These are phyloP conservation scores for Urocitellus parryii DNA, from an alignment of 2,113 vertebrate genomes.

Conservation along the genomic window DNA sequence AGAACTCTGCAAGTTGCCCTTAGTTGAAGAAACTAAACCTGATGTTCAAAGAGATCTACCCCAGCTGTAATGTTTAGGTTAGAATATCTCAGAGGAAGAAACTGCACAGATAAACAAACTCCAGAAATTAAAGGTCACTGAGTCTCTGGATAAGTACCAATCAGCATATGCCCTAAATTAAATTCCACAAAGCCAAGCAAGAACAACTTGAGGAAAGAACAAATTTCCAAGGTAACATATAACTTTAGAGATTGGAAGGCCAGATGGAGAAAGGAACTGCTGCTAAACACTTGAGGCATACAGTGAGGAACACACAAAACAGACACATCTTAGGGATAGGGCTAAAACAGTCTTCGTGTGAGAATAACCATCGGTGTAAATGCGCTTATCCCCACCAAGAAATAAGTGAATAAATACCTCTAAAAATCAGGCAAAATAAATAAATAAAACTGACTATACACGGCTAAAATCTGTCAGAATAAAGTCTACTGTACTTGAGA, in stretches of 20 bases:
- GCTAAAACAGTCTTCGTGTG: background rate
- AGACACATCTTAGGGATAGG: fast-evolving
- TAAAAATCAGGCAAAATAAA: background rate
- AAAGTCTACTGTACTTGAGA: background rate
- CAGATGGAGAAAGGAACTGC: background rate
- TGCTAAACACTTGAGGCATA: background rate
- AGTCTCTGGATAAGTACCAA: background rate
- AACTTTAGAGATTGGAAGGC: background rate
- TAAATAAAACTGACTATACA: background rate
- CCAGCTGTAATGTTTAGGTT: background rate
- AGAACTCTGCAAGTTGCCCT: no score
- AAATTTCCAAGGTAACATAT: fast-evolving
- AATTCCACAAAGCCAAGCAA: background rate
- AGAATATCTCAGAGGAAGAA: background rate
- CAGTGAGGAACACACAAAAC: background rate
- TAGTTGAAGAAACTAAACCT: background rate
- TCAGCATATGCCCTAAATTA: background rate
- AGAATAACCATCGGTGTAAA: background rate
- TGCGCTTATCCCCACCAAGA: background rate
- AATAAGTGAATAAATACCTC: background rate
- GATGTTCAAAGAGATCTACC: background rate
- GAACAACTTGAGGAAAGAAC: background rate
- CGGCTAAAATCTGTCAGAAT: background rate
- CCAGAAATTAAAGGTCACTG: background rate
- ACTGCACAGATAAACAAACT: background rate